phyloP scores from a whole-genome alignment of 2,113 vertebrate genomes.

The Candoia aspera region DNA sequence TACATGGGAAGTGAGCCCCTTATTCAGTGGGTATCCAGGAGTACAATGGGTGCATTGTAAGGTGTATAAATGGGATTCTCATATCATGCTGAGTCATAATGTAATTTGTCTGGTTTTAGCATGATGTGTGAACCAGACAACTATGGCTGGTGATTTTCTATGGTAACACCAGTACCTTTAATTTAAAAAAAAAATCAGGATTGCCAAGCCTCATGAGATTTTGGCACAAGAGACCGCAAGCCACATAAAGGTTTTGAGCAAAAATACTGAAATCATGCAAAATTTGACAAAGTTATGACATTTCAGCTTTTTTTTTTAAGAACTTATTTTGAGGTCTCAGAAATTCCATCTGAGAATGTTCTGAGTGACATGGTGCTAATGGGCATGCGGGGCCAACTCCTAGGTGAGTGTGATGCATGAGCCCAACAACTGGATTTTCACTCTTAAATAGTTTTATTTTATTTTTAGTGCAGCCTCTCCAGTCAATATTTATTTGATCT shows the following conservation, averaged over 20 bases:
- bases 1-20: neutral
- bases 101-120: neutral
- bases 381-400: neutral
- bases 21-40: neutral
- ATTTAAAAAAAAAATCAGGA: neutral
- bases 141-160: neutral
- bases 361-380: neutral
- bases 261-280: neutral
- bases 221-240: neutral
- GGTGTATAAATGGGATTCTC: neutral
- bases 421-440: neutral
- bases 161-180: neutral
- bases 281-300: neutral
- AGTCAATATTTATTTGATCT: neutral
- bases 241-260: neutral
- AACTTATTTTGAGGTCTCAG: neutral
- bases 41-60: neutral
- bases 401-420: neutral
- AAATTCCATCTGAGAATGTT: neutral
- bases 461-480: neutral
- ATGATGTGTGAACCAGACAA: neutral
- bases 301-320: neutral
- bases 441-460: neutral
- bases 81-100: conserved; percentile 1
- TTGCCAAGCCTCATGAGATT: neutral